phyloP scores from a whole-genome alignment of 2,113 vertebrate species.

The Podilymbus podiceps region DNA sequence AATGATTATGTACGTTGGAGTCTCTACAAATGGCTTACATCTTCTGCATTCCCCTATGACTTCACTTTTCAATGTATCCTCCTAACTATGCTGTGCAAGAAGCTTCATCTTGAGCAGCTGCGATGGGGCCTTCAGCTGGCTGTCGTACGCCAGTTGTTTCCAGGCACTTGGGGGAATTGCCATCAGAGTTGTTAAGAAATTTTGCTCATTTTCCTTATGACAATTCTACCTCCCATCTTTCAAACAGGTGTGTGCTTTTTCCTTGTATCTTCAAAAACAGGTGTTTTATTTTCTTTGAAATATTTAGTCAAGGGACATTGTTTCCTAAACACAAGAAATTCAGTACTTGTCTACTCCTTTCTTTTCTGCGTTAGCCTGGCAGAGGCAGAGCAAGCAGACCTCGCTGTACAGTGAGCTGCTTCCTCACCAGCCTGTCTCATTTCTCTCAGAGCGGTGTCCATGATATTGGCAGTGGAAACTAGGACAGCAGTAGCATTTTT shows the following conservation, averaged over 20 bases:
- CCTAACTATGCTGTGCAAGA: not conserved
- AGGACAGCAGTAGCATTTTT: not conserved
- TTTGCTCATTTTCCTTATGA: not conserved
- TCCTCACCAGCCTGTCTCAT: not conserved
- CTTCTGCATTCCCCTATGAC: not conserved
- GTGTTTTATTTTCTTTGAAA: conserved; percentile 34
- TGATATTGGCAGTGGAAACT: not conserved
- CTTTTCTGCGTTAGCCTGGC: not conserved
- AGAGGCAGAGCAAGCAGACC: not conserved
- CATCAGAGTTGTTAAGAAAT: not conserved
- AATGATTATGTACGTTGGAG: fast-evolving
- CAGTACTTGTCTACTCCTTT: not conserved
- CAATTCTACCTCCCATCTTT: not conserved
- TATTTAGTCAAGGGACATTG: not conserved
- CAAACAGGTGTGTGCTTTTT: not conserved
- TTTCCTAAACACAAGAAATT: not conserved
- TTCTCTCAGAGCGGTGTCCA: not conserved
- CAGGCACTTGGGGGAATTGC: not conserved
- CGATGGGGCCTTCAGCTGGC: not conserved
- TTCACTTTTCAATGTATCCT: not conserved
- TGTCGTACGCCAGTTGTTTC: not conserved
- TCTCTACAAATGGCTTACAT: not conserved
- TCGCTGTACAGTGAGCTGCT: not conserved
- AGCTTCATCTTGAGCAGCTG: not conserved
- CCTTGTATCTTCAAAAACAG: not conserved